These are phyloP conservation scores for Caenorhabditis panamensis DNA, from an alignment of 2,888 invertebrate species.

Conservation along the genomic window DNA sequence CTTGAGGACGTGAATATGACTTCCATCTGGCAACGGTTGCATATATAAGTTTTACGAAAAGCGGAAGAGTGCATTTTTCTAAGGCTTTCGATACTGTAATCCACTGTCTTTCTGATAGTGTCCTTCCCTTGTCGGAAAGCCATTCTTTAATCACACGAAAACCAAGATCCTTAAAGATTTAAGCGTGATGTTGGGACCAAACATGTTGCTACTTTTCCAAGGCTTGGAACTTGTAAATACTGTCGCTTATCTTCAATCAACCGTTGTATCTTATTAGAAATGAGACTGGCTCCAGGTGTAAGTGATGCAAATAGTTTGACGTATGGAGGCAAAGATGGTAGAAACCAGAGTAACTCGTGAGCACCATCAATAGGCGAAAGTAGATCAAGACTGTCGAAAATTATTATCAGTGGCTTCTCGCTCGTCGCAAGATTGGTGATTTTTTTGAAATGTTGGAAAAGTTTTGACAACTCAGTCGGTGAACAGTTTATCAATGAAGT, in stretches of 20 bases:
- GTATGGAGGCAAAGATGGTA: conserved; percentile 88
- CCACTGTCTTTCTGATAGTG: conserved; percentile 86
- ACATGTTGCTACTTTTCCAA: conserved; percentile 85
- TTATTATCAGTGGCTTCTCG: conserved; percentile 91
- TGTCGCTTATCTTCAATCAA: conserved; percentile 93
- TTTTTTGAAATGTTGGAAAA: conserved; percentile 96
- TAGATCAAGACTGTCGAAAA: conserved; percentile 97
- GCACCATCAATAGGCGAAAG: conserved; percentile 94
- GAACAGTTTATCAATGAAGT: conserved; percentile 90
- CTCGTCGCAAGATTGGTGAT: conserved; percentile 89
- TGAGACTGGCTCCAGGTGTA: conserved; percentile 72
- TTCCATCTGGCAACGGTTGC: conserved; percentile 95
- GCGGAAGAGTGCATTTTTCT: conserved; percentile 87
- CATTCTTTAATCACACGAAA: conserved; percentile 92
- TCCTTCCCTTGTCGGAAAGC: conserved; percentile 92
- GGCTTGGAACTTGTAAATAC: conserved; percentile 91
- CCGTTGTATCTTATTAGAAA: conserved; percentile 70
- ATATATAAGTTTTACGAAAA: conserved; percentile 96
- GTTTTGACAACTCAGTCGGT: conserved; percentile 94
- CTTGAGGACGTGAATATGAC: conserved; percentile 94
- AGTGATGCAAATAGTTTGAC: conserved; percentile 74
- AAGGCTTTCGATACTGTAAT: conserved; percentile 73
- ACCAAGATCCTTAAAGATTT: conserved; percentile 87
- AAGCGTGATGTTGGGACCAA: too few species aligned
- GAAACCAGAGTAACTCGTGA: conserved; percentile 94